Conservation (phyloP, 2,113 vertebrate species). For the Brevimyrus niger region DNA sequence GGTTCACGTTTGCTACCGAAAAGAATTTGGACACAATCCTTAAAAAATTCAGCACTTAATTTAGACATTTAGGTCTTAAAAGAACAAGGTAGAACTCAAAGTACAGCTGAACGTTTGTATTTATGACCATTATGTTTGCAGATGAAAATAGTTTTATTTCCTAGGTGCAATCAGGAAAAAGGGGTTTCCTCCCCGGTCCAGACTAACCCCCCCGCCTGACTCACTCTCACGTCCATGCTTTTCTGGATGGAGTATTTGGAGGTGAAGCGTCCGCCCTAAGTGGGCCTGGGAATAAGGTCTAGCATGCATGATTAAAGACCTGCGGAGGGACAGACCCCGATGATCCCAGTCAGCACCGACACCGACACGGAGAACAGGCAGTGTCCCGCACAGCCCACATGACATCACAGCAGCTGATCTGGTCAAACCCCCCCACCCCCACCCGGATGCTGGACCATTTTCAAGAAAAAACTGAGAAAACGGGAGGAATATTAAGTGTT, state of each 20-base stretch:
- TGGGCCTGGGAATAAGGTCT: too few species aligned
- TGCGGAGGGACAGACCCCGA: conserved; percentile 48
- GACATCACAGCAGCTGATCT: conserved; percentile 57
- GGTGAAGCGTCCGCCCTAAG: not conserved
- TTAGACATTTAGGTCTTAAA: not conserved
- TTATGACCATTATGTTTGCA: not conserved
- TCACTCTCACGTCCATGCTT: not conserved
- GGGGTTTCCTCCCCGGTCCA: not conserved
- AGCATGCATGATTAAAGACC: not conserved
- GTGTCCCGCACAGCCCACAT: conserved; percentile 45
- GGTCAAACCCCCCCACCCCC: conserved; percentile 51
- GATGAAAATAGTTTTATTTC: not conserved
- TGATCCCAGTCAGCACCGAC: conserved; percentile 57
- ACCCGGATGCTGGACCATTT: conserved; percentile 49
- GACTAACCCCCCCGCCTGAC: not conserved
- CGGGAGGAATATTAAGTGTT: not conserved
- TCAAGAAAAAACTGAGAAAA: conserved; percentile 32
- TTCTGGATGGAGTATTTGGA: not conserved
- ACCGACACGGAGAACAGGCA: conserved; percentile 52
- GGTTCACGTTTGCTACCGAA: not conserved
- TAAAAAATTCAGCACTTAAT: not conserved
- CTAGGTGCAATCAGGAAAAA: not conserved
- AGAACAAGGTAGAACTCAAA: not conserved
- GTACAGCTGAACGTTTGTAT: not conserved
- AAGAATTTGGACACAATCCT: not conserved